Conservation (phyloP, 2,888 invertebrate genomes). For the Psococerastis gibbosa region DNA sequence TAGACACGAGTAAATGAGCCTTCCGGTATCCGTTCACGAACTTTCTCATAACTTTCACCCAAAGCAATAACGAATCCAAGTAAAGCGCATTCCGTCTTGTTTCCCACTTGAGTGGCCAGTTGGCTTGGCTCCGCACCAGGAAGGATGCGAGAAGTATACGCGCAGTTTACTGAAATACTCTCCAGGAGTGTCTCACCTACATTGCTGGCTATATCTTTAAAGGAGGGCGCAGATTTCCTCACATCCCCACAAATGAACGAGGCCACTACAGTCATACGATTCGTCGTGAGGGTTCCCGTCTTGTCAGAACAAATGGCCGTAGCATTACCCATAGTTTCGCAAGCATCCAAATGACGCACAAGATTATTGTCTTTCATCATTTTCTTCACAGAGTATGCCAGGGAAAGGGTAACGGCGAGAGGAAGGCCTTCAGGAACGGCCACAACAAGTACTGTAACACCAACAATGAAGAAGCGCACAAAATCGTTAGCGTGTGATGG, state of each 20-base stretch:
- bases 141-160: constrained; percentile 36
- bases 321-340: constrained; percentile 45
- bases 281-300: constrained; percentile 44
- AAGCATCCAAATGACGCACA: constrained; percentile 41
- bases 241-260: constrained; percentile 29
- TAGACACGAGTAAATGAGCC: constrained; percentile 31
- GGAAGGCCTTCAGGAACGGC: constrained; percentile 43
- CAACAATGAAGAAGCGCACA: constrained; percentile 41
- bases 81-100: constrained; percentile 47
- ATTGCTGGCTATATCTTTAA: constrained; percentile 26
- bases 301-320: constrained; percentile 46
- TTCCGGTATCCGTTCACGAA: constrained; percentile 33
- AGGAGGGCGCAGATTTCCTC: constrained; percentile 28
- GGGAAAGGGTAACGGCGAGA: constrained; percentile 37
- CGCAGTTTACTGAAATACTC: constrained; percentile 36
- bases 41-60: constrained; percentile 33
- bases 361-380: constrained; percentile 43
- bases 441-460: constrained; percentile 41
- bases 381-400: constrained; percentile 42
- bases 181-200: constrained; percentile 30
- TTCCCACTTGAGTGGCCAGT: constrained; percentile 37
- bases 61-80: constrained; percentile 37
- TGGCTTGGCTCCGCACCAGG: constrained; percentile 22
- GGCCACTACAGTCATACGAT: constrained; percentile 40
- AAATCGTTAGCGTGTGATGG: constrained; percentile 30